Base-by-base conservation (phyloP, 1,140 invertebrate species). In the Contarinia nasturtii region DNA sequence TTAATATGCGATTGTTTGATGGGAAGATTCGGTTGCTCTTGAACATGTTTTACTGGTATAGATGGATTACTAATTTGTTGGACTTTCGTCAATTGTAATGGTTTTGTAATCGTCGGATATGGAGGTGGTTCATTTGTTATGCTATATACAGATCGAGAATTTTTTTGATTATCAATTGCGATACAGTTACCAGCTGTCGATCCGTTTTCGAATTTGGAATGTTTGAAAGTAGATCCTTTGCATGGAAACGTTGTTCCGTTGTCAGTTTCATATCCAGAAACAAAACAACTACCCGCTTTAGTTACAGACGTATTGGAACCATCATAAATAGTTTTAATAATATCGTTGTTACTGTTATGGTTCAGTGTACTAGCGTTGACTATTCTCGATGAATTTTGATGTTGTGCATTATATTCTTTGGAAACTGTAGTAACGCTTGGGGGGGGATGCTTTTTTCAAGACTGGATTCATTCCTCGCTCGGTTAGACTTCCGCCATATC, bases 401-500 rank as follows among this genome's bases (percentile, higher is more conserved):
- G 37, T 15, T 61, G 58, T 48, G 60, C 58, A 50, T 56, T 62
- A 38, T 62, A 63, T 46, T 64, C 60, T 53, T 61, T 62, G 1
- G 61, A 64, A 12, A 63, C 61, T 2, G 61, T 64, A 37, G 61
- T 57, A 53, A 64, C 60, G 22, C 56, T 62, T 11, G 62, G 61
- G 36, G 59, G 60, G n/a, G 38, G 59, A 58, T 38, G 61, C 57
- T 46, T 55, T 63, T 37, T 62, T 58, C 44, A 64, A 48, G 47
- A 62, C 61, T 4, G 61, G 60, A 33, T 57, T 61, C 1, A 57
- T 55, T 11, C 58, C 52, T 22, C 18, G 15, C 40, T 50, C 57
- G 14, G 69, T 52, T 53, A 74, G 42, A 55, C 73, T 51, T 63
- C 73, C 48, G 53, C 61, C 61, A 43, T 63, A 64, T 18, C 61